Evolutionary conservation across 2,113 vertebrate species (phyloP), one percentile per base, ranked within the genome.

Genomic region (Pleuronectes platessa): DNA sequence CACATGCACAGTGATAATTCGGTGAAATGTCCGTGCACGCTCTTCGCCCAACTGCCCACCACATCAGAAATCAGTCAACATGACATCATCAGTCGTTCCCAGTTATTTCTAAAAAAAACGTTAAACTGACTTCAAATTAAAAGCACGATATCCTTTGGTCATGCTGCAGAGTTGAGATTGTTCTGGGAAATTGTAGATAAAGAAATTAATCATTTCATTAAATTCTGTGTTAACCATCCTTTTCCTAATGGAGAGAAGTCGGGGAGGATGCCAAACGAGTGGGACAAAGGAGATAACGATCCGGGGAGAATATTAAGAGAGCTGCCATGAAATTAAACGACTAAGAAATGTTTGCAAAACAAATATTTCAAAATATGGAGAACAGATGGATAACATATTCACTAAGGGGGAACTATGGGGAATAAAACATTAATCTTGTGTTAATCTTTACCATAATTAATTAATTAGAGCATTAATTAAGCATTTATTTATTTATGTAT

Each of bases 191-290:
- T 82, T 81, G 66, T 35, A 76, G 51, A 55, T 55, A 58, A 81
- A 81, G 68, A 76, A 85, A 83, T 69, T 35, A 61, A 79, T 78
- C 66, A 42, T 74, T 69, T 58, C 53, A 80, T 85, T 78, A 9
- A 51, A 65, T 67, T 83, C 76, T 82, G 68, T 74, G 75, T 79
- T 86, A 89, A 76, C 23, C 58, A 23, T 73, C 61, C 73, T 51
- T 71, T 71, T 82, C 61, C 68, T 53, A 69, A 55, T 11, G 17
- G 72, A 68, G 42, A 60, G 6, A 31, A 31, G 31, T 31, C 6
- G 31, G 31, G 31, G 31, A 31, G 58, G 55, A 68, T 20, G 68
- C 53, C 66, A 74, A 55, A n/a, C 71, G 68, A 71, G 26, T 58
- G 60, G 47, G 40, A 68, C 40, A 51, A 51, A 51, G 4, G 47